Percentiles rank a stretch among this genome's conserved stretches.
phyloP scores from a whole-genome alignment of 2,113 vertebrate species.

The Ceyx melanurus region DNA sequence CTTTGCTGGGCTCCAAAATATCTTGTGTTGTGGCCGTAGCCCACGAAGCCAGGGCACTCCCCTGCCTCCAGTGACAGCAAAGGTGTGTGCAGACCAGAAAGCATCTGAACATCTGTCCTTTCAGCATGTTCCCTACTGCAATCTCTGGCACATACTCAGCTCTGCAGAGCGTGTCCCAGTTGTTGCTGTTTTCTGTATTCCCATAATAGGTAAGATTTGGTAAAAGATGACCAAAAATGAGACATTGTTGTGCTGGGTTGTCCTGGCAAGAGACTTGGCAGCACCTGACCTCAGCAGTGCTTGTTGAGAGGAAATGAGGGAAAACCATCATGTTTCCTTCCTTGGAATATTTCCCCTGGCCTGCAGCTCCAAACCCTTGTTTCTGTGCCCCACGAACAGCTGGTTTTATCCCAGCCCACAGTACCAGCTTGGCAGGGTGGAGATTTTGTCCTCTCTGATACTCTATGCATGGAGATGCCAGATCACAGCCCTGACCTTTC shows the following conservation, averaged over 20 bases:
- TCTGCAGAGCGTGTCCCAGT: background rate
- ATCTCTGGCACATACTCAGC: fast-evolving
- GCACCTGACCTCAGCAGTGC: background rate
- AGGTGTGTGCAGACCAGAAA: background rate
- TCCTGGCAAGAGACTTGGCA: background rate
- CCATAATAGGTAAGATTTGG: background rate
- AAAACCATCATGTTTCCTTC: background rate
- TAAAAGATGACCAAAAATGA: background rate
- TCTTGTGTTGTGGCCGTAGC: fast-evolving
- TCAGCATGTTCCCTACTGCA: fast-evolving
- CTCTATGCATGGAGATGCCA: fast-evolving
- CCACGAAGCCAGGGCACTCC: background rate
- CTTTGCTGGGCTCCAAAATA: background rate
- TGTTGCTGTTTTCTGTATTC: background rate
- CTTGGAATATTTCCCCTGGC: background rate
- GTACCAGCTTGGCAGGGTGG: background rate
- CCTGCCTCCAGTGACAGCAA: background rate
- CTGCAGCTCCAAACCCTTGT: background rate
- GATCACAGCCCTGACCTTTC: background rate
- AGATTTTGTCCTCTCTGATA: background rate
- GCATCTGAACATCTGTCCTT: background rate
- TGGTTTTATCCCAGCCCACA: background rate
- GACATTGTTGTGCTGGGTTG: background rate
- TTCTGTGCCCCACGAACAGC: background rate
- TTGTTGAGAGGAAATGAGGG: background rate